These are phyloP conservation scores for Gryllus longicercus DNA, from an alignment of 2,888 invertebrate species.

Conservation along the genomic window DNA sequence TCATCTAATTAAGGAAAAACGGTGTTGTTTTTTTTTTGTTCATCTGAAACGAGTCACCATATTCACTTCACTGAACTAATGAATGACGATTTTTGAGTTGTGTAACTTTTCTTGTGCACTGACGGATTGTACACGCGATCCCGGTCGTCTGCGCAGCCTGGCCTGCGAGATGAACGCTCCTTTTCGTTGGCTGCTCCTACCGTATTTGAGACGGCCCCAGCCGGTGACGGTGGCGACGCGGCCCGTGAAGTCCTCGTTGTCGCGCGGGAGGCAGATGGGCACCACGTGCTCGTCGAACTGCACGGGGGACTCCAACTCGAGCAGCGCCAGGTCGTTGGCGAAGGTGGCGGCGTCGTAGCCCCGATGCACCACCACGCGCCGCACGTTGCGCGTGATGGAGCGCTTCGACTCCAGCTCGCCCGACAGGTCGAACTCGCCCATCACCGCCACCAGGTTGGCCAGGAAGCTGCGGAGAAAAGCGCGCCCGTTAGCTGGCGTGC, in stretches of 20 bases:
- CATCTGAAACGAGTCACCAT: too few relatives aligned
- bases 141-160: neutral
- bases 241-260: constrained; percentile 73
- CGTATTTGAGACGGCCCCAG: constrained; percentile 88
- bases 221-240: constrained; percentile 86
- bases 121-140: too few relatives aligned
- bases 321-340: constrained; percentile 83
- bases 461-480: constrained; percentile 60
- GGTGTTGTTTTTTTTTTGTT: too few relatives aligned
- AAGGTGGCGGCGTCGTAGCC: constrained; percentile 88
- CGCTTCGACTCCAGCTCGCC: constrained; percentile 75
- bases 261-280: constrained; percentile 86
- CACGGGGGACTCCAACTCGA: constrained; percentile 80
- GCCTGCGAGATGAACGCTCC: neutral
- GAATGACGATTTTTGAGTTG: too few relatives aligned
- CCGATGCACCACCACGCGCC: constrained; percentile 81
- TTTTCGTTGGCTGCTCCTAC: constrained; percentile 46
- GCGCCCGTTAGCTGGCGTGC: neutral
- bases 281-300: constrained; percentile 84
- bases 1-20: too few relatives aligned
- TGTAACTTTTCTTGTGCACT: too few relatives aligned
- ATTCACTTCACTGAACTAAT: too few relatives aligned
- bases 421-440: constrained; percentile 87
- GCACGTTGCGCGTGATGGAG: constrained; percentile 77
- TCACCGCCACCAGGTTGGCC: constrained; percentile 83